These are phyloP conservation scores for Tinamus major DNA, from an alignment of 2,797 vertebrate genomes.

Conservation along the genomic window DNA sequence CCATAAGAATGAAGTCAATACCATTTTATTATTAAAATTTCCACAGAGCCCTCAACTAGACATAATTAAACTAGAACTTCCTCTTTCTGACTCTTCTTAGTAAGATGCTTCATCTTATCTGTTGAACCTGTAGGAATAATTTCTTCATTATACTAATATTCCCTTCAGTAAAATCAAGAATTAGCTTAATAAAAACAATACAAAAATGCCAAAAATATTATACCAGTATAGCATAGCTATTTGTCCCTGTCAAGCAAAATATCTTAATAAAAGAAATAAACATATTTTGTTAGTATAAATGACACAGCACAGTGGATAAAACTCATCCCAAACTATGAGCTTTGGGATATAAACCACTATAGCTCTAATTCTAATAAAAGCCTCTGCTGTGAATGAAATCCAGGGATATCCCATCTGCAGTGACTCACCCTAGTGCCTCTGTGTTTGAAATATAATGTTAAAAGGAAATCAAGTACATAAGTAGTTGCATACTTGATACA, in stretches of 20 bases:
- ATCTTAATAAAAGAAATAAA: neutral
- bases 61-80: neutral
- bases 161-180: neutral
- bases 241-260: neutral
- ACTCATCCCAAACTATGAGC: neutral
- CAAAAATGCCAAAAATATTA: rapidly evolving
- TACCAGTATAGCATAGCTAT: rapidly evolving
- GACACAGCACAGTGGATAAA: neutral
- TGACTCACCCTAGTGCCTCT: neutral
- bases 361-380: neutral
- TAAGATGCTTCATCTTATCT: neutral
- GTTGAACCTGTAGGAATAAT: neutral
- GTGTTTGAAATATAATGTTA: neutral
- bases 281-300: neutral
- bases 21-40: neutral
- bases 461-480: neutral
- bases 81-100: neutral
- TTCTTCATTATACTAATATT: neutral
- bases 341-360: neutral
- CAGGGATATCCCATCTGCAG: neutral
- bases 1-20: neutral
- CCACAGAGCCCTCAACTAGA: neutral
- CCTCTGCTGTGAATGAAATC: rapidly evolving
- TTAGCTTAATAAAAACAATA: neutral
- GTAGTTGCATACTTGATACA: neutral